phyloP scores from a whole-genome alignment of 2,797 vertebrate genomes.

The Channa striata region DNA sequence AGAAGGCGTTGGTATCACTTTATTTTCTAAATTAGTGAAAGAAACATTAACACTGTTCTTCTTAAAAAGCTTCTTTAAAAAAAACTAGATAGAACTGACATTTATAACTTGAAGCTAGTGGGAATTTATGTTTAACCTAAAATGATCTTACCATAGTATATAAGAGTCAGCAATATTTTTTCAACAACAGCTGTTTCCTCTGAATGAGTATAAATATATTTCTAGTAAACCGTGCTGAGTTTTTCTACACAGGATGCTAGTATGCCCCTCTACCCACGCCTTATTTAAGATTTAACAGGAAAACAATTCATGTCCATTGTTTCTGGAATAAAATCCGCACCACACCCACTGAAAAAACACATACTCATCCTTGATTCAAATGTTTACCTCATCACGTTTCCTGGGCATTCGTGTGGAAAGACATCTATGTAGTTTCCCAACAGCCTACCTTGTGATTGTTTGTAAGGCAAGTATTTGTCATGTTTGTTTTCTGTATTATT shows the following conservation, averaged over 20 bases:
- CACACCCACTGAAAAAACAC: slow-evolving; percentile 76
- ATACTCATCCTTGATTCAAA: slow-evolving; percentile 59
- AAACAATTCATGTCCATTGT: slow-evolving; percentile 73
- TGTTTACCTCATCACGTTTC: slow-evolving; percentile 44
- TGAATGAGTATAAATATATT: slow-evolving; percentile 39
- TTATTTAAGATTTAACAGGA: slow-evolving; percentile 71
- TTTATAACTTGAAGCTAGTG: slow-evolving; percentile 36
- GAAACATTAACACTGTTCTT: slow-evolving; percentile 10
- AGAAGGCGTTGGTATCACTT: slow-evolving; percentile 10
- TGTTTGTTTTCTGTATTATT: background rate
- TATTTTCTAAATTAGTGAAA: background rate
- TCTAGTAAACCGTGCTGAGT: slow-evolving; percentile 11
- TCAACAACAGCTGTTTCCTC: slow-evolving; percentile 49
- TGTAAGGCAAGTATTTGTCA: background rate
- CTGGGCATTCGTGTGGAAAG: slow-evolving; percentile 23
- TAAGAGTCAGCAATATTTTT: slow-evolving; percentile 26
- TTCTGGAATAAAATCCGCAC: slow-evolving; percentile 69
- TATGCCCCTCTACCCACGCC: slow-evolving; percentile 63
- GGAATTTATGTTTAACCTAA: slow-evolving; percentile 35
- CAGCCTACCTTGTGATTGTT: slow-evolving; percentile 1
- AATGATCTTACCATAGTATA: slow-evolving; percentile 50
- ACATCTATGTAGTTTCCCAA: slow-evolving; percentile 29
- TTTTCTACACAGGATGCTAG: slow-evolving; percentile 64
- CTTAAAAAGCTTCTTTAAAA: background rate
- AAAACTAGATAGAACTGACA: slow-evolving; percentile 9